These are phyloP conservation scores for Saturnia pavonia DNA, from an alignment of 2,888 invertebrate species.

Conservation along the genomic window DNA sequence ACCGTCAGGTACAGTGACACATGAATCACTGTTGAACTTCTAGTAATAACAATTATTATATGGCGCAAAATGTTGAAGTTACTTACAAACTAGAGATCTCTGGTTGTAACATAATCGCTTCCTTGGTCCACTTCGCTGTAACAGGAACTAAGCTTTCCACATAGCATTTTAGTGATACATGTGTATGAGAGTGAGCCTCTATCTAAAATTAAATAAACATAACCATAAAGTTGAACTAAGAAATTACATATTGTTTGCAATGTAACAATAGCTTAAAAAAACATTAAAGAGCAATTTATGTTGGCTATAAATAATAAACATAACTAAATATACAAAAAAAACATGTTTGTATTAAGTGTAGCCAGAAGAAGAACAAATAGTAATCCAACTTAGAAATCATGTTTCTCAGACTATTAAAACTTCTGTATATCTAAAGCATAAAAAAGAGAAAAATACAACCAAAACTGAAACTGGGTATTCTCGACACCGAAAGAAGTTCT, in stretches of 20 bases:
- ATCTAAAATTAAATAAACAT: slow-evolving; percentile 41
- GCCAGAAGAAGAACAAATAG: no score
- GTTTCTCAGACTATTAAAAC: no score
- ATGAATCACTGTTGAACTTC: not conserved
- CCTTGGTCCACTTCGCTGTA: slow-evolving; percentile 79
- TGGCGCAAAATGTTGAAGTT: not conserved
- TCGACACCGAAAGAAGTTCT: no score
- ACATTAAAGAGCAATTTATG: not conserved
- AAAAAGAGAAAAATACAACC: no score
- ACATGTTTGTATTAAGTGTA: no score
- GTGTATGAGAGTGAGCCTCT: slow-evolving; percentile 64
- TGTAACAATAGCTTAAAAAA: not conserved
- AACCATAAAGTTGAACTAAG: not conserved
- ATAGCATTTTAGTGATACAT: slow-evolving; percentile 79
- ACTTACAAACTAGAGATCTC: slow-evolving; percentile 60
- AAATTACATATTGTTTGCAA: not conserved
- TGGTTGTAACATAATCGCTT: slow-evolving; percentile 38
- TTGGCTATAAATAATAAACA: no score
- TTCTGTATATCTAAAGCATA: no score
- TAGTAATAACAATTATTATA: not conserved
- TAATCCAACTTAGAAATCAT: no score
- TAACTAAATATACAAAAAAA: no score
- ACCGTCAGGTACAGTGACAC: no score
- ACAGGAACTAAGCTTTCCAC: slow-evolving; percentile 85
- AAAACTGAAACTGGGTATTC: no score